These are phyloP conservation scores for Nowickia ferox DNA, from an alignment of 2,888 invertebrate genomes.

Conservation along the genomic window DNA sequence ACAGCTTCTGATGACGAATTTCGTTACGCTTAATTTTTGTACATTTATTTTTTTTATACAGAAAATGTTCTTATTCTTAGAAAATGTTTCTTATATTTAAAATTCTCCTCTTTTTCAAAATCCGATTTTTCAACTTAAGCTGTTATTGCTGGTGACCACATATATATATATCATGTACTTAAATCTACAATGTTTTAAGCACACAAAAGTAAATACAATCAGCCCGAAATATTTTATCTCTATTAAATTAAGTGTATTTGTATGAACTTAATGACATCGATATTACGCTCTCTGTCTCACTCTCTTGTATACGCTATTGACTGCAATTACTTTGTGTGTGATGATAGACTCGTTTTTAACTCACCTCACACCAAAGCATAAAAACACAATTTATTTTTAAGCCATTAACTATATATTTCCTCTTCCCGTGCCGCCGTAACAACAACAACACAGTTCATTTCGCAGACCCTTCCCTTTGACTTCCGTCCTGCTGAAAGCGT, in stretches of 20 bases:
- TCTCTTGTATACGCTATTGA: not conserved
- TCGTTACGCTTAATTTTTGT: not conserved
- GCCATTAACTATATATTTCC: conserved; percentile 24
- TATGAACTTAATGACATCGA: conserved; percentile 38
- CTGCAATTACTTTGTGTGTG: conserved; percentile 33
- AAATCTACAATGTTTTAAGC: not conserved
- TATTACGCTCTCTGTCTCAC: not conserved
- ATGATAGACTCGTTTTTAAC: conserved; percentile 57
- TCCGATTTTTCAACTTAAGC: too few species aligned
- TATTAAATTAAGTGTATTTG: conserved; percentile 53
- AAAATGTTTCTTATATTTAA: too few species aligned
- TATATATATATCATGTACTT: not conserved
- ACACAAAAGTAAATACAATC: not conserved
- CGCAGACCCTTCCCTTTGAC: not conserved
- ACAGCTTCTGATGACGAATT: conserved; percentile 23
- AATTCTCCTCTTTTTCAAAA: too few species aligned
- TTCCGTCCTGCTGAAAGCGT: conserved; percentile 60
- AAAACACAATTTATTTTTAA: conserved; percentile 33
- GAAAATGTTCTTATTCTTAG: too few species aligned
- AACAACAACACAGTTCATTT: conserved; percentile 38
- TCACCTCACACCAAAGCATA: conserved; percentile 37
- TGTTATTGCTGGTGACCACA: too few species aligned
- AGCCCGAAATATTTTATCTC: conserved; percentile 1
- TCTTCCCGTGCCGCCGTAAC: conserved; percentile 12
- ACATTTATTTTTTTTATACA: conserved; percentile 4